These are phyloP conservation scores for Chitala chitala DNA, from an alignment of 2,113 vertebrate genomes.

Conservation along the genomic window DNA sequence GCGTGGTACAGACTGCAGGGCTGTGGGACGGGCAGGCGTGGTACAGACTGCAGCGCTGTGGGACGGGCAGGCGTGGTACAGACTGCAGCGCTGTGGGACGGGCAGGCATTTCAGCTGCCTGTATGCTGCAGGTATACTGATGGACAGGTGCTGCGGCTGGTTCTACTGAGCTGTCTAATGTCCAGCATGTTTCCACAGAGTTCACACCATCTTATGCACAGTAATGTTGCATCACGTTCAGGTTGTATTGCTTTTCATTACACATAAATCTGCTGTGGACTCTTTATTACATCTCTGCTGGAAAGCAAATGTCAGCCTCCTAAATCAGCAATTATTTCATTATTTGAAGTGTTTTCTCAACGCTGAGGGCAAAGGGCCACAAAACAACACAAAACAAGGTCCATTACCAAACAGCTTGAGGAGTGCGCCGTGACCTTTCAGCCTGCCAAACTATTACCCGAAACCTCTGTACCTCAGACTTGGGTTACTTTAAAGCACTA, in stretches of 20 bases:
- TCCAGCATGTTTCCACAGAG: no score
- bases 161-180: no score
- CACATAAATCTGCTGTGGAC: neutral
- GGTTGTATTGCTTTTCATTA: neutral
- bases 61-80: no score
- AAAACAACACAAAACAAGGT: constrained; percentile 5
- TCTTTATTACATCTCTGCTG: constrained; percentile 66
- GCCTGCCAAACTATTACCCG: constrained; percentile 15
- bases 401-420: constrained; percentile 13
- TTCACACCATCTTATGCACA: no score
- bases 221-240: neutral
- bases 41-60: no score
- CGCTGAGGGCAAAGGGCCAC: neutral
- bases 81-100: no score
- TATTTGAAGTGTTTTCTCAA: neutral
- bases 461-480: constrained; percentile 7
- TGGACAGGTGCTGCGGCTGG: no score
- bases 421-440: constrained; percentile 18
- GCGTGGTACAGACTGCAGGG: no score
- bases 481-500: constrained; percentile 18
- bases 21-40: no score
- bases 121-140: no score
- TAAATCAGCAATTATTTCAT: neutral
- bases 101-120: no score
- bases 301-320: constrained; percentile 10